A percentile compares a stretch with the other conserved stretches of the same genome.
phyloP scores from a whole-genome alignment of 2,113 vertebrate species.

The Malaclemys terrapin region DNA sequence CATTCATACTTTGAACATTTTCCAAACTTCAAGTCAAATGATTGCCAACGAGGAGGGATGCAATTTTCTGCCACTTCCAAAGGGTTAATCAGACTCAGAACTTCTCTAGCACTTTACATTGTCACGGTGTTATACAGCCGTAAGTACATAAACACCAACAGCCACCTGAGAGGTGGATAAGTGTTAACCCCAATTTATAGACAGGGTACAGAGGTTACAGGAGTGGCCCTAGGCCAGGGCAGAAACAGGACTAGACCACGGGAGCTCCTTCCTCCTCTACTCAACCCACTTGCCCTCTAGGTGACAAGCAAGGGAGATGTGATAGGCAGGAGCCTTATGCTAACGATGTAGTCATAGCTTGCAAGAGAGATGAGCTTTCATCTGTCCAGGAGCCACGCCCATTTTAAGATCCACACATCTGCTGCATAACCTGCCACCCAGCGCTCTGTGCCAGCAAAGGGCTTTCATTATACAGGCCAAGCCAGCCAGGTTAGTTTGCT shows the following conservation, averaged over 20 bases:
- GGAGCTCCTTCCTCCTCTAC: neutral
- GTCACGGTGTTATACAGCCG: neutral
- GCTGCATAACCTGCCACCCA: neutral
- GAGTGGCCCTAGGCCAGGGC: rapidly evolving
- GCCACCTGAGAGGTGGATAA: neutral
- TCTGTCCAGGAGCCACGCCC: rapidly evolving
- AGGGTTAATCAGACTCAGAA: neutral
- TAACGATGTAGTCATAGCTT: rapidly evolving
- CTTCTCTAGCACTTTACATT: neutral
- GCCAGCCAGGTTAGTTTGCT: neutral
- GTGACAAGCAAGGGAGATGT: neutral
- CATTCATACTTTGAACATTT: neutral
- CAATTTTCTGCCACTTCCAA: neutral
- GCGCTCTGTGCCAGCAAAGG: neutral
- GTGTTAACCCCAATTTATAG: neutral
- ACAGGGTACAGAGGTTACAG: neutral
- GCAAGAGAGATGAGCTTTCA: neutral
- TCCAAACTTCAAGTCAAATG: neutral
- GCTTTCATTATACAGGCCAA: neutral
- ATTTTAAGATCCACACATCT: neutral
- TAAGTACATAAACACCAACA: neutral
- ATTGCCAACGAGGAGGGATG: neutral
- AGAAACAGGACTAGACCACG: neutral
- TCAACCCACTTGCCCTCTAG: neutral
- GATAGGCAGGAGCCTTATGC: neutral